Evolutionary conservation across 37 sponge, comb jelly and placozoan genomes (phyloP).

Genomic region (Bolinopsis microptera): DNA sequence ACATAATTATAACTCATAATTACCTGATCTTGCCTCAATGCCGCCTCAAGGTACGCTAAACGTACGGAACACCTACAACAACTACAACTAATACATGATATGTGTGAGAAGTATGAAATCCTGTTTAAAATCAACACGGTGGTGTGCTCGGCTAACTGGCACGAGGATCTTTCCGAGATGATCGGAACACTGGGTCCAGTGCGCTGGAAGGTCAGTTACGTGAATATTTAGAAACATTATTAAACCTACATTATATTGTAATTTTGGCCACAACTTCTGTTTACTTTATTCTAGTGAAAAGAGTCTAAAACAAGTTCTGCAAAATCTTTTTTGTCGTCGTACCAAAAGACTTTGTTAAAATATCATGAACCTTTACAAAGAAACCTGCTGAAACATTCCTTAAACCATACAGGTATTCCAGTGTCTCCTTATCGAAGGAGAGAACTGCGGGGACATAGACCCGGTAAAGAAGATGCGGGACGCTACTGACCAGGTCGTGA

Average conservation of each 20-base stretch:
- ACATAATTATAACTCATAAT: too few relatives aligned
- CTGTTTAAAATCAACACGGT: constrained; percentile 81
- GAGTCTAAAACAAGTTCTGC: background rate
- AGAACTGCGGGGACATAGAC: constrained; percentile 75
- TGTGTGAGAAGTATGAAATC: constrained; percentile 70
- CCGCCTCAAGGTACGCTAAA: background rate
- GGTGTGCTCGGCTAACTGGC: constrained; percentile 72
- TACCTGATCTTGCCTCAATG: too few relatives aligned
- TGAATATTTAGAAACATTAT: too few relatives aligned
- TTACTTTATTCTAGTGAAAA: background rate
- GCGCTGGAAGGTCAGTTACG: constrained; percentile 77
- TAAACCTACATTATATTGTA: too few relatives aligned
- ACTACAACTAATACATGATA: constrained; percentile 36
- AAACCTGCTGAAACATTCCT: too few relatives aligned
- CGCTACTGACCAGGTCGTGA: constrained; percentile 71
- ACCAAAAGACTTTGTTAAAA: too few relatives aligned
- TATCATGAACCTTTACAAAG: too few relatives aligned
- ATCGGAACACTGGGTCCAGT: constrained; percentile 71
- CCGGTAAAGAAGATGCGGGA: constrained; percentile 52
- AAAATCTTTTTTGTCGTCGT: too few relatives aligned
- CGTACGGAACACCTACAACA: constrained; percentile 67
- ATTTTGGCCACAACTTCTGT: too few relatives aligned
- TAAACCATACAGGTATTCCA: constrained; percentile 76
- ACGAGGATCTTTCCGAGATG: constrained; percentile 74
- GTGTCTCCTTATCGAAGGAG: constrained; percentile 77